Base-by-base conservation (phyloP, 2,113 vertebrate genomes). In the Glaucomys volans region DNA sequence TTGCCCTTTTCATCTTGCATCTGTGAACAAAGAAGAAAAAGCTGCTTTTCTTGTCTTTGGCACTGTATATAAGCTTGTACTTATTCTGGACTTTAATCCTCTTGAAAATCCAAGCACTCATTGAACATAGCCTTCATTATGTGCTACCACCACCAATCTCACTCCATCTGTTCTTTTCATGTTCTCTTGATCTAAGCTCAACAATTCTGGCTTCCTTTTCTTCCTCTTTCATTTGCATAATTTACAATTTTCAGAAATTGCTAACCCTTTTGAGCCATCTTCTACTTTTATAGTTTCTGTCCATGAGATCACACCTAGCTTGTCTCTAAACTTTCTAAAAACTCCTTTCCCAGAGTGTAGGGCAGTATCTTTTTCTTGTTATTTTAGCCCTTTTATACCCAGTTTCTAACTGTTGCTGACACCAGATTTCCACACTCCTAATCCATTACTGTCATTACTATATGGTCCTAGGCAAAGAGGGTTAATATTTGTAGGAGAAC, bases 51-150 rank as follows among this genome's bases (percentile, higher is more conserved):
- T 69, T 96, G 35, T 67, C 10, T 52, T 82, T 82, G 40, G 42
- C n/a, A 77, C 26, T 71, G 20, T 16, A 77, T 52, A 54, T 47
- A 30, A 75, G 9, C 26, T 90, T 96, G 9, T 72, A 37, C 32
- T 82, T 90, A 76, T 91, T 91, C 20, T 64, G 57, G 6, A 87
- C 57, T 79, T 90, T 87, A 83, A 87, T 59, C 32, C 22, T 89
- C 44, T 87, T 75, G 16, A 92, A 90, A 62, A 59, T 50, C 5
- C n/a, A 69, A 42, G 24, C 5, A 42, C 2, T 59, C 47, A 74
- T 50, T 95, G 54, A 95, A 44, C 10, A 44, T 28, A 93, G 76
- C 30, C 44, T 90, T 93, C 22, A 82, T 87, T 72, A 57, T 72
- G 26, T 82, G 35, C 30, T 72, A 82, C n/a, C 13, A 79, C 37